These are phyloP conservation scores for Miichthys miiuy DNA, from an alignment of 2,797 vertebrate genomes.

Conservation along the genomic window DNA sequence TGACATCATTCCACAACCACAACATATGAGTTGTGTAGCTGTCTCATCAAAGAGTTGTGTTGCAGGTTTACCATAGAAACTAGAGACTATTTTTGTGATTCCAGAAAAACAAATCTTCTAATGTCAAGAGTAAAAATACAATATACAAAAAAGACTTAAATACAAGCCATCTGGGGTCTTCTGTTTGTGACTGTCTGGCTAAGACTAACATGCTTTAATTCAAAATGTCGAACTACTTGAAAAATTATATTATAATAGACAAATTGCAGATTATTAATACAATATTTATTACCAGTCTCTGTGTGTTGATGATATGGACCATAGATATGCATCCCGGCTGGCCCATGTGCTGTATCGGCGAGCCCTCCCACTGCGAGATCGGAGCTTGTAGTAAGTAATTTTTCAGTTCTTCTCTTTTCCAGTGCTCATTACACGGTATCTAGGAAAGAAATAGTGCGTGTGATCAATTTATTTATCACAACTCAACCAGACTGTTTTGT, in stretches of 20 bases:
- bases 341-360: constrained; percentile 89
- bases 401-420: constrained; percentile 88
- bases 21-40: background rate
- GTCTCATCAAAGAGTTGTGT: background rate
- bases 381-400: constrained; percentile 80
- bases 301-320: constrained; percentile 81
- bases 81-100: background rate
- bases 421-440: constrained; percentile 88
- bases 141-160: background rate
- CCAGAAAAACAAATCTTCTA: background rate
- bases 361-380: constrained; percentile 88
- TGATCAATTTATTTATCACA: background rate
- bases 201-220: background rate
- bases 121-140: background rate
- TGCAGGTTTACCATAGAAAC: too few species aligned
- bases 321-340: constrained; percentile 79
- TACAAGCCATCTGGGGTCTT: background rate
- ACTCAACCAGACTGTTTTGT: background rate
- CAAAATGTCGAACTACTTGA: background rate
- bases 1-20: background rate
- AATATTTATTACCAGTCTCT: constrained; percentile 75
- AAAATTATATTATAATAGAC: too few species aligned
- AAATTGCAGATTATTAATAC: background rate
- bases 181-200: background rate
- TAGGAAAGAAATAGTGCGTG: constrained; percentile 48